Conservation (phyloP, 2,113 vertebrate genomes). For the Pterocles orientalis region DNA sequence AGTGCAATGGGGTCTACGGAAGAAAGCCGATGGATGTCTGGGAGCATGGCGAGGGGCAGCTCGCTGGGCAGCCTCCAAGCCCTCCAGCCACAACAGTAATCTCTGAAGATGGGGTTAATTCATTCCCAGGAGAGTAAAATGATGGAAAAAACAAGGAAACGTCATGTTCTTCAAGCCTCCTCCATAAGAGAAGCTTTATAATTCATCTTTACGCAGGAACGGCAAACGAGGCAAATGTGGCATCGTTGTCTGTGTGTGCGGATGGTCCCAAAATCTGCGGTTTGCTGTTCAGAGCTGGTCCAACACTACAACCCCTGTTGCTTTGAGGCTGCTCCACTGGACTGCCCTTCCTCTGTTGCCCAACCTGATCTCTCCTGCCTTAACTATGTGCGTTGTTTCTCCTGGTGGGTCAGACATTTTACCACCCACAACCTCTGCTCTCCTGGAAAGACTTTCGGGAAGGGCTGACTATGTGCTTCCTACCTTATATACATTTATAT, state of each 20-base stretch:
- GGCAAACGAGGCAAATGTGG: not conserved
- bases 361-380: not conserved
- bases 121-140: not conserved
- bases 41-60: not conserved
- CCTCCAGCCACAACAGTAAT: not conserved
- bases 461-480: not conserved
- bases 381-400: not conserved
- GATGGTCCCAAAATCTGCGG: not conserved
- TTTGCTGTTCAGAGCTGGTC: not conserved
- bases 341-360: not conserved
- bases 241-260: accelerated
- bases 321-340: not conserved
- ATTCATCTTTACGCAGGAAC: not conserved
- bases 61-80: not conserved
- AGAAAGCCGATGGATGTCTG: not conserved
- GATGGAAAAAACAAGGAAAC: not conserved
- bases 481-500: not conserved
- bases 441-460: not conserved
- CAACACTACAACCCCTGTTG: not conserved
- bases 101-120: not conserved
- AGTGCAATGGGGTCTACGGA: not conserved
- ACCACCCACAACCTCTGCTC: not conserved
- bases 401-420: not conserved
- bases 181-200: not conserved
- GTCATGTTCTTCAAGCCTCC: not conserved